Evolutionary conservation across 2,797 vertebrate species (phyloP).

Genomic region (Platalea minor): DNA sequence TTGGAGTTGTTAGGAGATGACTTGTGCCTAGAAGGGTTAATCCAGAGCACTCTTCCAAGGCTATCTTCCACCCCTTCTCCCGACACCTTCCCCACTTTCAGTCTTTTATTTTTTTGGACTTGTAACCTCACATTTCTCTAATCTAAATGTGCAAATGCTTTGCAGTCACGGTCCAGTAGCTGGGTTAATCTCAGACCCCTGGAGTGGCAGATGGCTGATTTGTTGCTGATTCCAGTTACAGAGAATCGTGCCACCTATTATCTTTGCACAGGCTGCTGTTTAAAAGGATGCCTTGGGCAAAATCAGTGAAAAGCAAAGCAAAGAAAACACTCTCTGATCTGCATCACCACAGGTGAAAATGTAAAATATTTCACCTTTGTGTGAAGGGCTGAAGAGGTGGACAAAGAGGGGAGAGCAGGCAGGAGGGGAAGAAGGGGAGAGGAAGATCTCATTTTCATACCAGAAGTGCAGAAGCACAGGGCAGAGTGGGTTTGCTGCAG

Average conservation of each 20-base stretch:
- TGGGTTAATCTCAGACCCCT: slow-evolving; percentile 54
- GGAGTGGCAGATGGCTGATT: slow-evolving; percentile 59
- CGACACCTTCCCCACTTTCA: not conserved
- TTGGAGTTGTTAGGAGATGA: not conserved
- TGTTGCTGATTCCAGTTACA: slow-evolving; percentile 53
- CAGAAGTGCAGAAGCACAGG: not conserved
- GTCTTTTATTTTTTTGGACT: not conserved
- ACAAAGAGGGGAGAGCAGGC: not conserved
- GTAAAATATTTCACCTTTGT: slow-evolving; percentile 20
- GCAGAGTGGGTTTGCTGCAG: not conserved
- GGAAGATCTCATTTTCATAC: not conserved
- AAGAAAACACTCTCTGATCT: not conserved
- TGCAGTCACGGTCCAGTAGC: slow-evolving; percentile 29
- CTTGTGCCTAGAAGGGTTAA: not conserved
- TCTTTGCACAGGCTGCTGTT: slow-evolving; percentile 37
- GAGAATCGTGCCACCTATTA: slow-evolving; percentile 38
- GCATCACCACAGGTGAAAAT: not conserved
- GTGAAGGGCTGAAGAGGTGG: not conserved
- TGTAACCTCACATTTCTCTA: slow-evolving; percentile 26
- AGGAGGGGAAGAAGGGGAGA: not conserved
- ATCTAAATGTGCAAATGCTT: slow-evolving; percentile 50
- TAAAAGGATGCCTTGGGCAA: slow-evolving; percentile 21
- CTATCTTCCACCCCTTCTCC: not conserved
- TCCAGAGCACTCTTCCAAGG: not conserved
- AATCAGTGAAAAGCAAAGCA: not conserved